Percentiles rank a stretch among this genome's conserved stretches.
phyloP scores from a whole-genome alignment of 1,140 invertebrate species.

The Calephelis virginiensis region DNA sequence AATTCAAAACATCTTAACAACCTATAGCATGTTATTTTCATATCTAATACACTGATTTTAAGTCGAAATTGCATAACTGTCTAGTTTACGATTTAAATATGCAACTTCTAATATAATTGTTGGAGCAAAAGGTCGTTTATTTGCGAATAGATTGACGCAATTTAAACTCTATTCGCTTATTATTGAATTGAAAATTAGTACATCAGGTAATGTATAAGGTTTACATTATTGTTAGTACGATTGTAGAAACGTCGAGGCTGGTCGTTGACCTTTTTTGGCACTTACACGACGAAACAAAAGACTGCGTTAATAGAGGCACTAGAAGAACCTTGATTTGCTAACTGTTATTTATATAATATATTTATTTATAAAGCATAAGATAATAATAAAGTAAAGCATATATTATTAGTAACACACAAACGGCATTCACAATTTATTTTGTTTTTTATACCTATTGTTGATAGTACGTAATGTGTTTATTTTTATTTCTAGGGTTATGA shows the following conservation, averaged over 20 bases:
- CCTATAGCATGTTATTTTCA: slow-evolving; percentile 37
- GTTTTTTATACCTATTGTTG: no score
- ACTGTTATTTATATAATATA: slow-evolving; percentile 36
- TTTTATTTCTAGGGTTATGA: no score
- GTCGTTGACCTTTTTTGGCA: slow-evolving; percentile 76
- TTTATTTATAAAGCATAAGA: slow-evolving; percentile 18
- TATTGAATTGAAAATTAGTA: slow-evolving; percentile 45
- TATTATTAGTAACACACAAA: no score
- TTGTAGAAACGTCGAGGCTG: slow-evolving; percentile 74
- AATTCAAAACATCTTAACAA: slow-evolving; percentile 37
- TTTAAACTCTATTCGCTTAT: slow-evolving; percentile 54
- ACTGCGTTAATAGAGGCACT: slow-evolving; percentile 63
- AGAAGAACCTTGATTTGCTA: slow-evolving; percentile 61
- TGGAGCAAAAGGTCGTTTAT: slow-evolving; percentile 55
- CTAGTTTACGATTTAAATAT: slow-evolving; percentile 15
- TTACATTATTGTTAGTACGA: slow-evolving; percentile 49
- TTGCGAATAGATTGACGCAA: slow-evolving; percentile 35
- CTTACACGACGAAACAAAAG: slow-evolving; percentile 73
- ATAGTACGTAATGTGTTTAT: no score
- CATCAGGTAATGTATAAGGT: slow-evolving; percentile 36
- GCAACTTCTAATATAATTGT: slow-evolving; percentile 15
- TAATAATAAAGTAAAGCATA: neutral
- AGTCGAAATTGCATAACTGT: slow-evolving; percentile 52
- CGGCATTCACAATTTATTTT: no score
- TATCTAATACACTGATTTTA: slow-evolving; percentile 40